Evolutionary conservation across 2,797 vertebrate species (phyloP), one percentile per base, ranked within the genome.

Genomic region (Diceros bicornis): DNA sequence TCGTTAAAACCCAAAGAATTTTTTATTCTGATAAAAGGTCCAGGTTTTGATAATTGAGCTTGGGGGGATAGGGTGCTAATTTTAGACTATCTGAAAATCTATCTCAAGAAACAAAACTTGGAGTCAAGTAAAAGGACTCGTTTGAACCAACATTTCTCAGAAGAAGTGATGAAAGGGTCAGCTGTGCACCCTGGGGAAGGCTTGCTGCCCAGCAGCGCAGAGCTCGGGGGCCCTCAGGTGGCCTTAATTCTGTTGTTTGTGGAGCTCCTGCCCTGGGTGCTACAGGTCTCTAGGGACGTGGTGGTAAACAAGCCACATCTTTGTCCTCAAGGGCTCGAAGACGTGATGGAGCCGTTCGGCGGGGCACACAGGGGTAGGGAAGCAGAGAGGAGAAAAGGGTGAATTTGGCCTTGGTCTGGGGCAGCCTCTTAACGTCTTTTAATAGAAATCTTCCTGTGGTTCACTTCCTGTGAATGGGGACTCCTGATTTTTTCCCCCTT

Each of bases 91-190:
- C 27, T 77, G 82, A 47, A 90, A 71, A 84, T 62, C 20, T 61
- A 10, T 88, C 81, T 96, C 55, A 32, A 90, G 86, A 85, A 90
- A 77, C 20, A 66, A 93, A 77, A 69, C 32, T 29, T 29, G 20
- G 68, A 66, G 50, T 81, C 25, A 16, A 77, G 68, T 32, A 32
- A 64, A 37, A 83, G 41, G 69, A 41, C 8, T 69, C 66, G 68
- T 74, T 25, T 8, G 47, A 59, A 62, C 7, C 0, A 29, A 16
- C 0, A 4, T 29, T 41, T 85, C 52, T 95, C 59, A 89, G 79
- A 75, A 64, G 57, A 64, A 57, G 62, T 25, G n/a, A 8, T 27
- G 23, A 25, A 55, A 72, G 52, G 2, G 2, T 57, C 18, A 8
- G 37, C 59, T 0, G 0, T 44, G 47, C 21, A 25, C 32, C 6